phyloP scores from a whole-genome alignment of 37 sponge, comb jelly and placozoan species.

The Lycopodina hypogea region DNA sequence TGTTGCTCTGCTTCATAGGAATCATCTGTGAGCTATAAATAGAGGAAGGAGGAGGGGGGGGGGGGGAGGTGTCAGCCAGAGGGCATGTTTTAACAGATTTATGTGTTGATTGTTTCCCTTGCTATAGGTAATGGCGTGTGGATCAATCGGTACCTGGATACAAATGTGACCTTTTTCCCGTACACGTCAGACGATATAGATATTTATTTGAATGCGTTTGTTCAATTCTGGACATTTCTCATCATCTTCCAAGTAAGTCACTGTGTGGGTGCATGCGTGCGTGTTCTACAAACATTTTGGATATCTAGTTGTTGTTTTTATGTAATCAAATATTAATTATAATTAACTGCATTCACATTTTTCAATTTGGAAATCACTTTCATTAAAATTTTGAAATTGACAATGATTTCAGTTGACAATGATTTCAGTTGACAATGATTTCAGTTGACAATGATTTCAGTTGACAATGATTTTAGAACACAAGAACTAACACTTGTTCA shows the following conservation, averaged over 20 bases:
- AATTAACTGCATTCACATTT: neutral
- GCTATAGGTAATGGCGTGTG: constrained; percentile 56
- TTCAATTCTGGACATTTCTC: constrained; percentile 70
- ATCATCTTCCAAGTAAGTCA: constrained; percentile 58
- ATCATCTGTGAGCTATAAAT: constrained; percentile 50
- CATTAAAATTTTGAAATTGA: too few relatives aligned
- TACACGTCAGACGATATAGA: constrained; percentile 2
- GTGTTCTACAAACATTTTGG: neutral
- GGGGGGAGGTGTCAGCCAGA: neutral
- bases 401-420: too few relatives aligned
- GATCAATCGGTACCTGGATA: constrained; percentile 25
- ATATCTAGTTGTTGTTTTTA: too few relatives aligned
- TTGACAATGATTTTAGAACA: too few relatives aligned
- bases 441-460: too few relatives aligned
- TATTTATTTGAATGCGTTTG: constrained; percentile 46
- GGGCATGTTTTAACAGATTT: too few relatives aligned
- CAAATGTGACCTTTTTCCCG: constrained; percentile 29
- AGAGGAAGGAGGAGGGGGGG: neutral
- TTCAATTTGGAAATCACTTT: too few relatives aligned
- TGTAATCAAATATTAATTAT: neutral
- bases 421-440: too few relatives aligned
- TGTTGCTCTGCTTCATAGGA: constrained; percentile 59
- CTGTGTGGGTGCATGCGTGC: neutral
- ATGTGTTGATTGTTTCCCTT: too few relatives aligned
- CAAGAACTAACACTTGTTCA: too few relatives aligned